Base-by-base conservation (phyloP, 2,888 invertebrate species). In the Strigamia maritima region DNA sequence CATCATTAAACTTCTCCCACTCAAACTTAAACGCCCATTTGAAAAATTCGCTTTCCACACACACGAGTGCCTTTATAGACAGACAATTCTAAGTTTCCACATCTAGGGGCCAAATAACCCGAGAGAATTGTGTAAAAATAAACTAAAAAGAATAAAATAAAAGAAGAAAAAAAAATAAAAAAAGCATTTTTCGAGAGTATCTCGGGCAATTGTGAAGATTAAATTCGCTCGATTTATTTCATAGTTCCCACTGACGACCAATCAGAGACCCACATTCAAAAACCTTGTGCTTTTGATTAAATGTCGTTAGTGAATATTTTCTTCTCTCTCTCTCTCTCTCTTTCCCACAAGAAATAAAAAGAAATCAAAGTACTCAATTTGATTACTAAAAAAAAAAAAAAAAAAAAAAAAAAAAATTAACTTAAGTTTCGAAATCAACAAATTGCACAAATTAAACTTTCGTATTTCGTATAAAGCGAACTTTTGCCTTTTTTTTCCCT, bases 221-320 rank as follows among this genome's bases (percentile, higher is more conserved):
- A 70, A 70, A 70, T 70, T 26, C 70, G 28, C 70, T 70, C 70
- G 70, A 70, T 70, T 70, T 70, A 70, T 70, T 70, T 70, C 70
- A 70, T 70, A 70, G 70, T 70, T 70, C 14, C n/a, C 2, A 28
- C 70, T 28, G 70, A 70, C 70, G 70, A 70, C 70, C 70, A 70
- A 70, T 70, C 26, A 70, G 70, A 70, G 70, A 3, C 12, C 7
- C 70, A 14, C 70, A 70, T 70, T 28, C 70, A 70, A 70, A 70
- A 70, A 70, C 70, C 70, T 70, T 70, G 70, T 28, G 70, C 70
- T 70, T 70, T 70, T 70, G 70, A 70, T 70, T 70, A 70, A 70
- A 70, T 70, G 70, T 70, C 70, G 70, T 70, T 70, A 70, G 70
- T 26, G 28, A 70, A 70, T 70, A 35, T 35, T 35, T 10, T 8